These are phyloP conservation scores for Probosciger aterrimus DNA, from an alignment of 2,113 vertebrate genomes.

Conservation along the genomic window DNA sequence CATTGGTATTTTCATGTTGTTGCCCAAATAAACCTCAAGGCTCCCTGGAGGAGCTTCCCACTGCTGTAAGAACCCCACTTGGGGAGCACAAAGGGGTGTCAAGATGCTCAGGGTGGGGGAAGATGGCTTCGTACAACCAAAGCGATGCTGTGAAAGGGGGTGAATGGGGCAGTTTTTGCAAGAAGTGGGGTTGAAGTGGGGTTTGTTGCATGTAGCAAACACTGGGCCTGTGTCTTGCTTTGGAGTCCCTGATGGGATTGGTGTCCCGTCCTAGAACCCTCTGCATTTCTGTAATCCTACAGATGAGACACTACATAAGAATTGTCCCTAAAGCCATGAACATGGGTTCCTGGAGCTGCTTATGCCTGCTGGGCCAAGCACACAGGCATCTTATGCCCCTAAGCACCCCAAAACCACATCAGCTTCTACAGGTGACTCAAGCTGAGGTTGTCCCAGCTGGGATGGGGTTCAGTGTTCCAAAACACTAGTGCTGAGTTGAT, in stretches of 20 bases:
- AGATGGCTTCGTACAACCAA: neutral
- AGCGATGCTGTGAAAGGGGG: neutral
- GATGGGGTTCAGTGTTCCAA: neutral
- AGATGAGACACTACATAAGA: neutral
- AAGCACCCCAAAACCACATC: neutral
- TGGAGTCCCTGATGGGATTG: neutral
- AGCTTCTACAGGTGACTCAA: rapidly evolving
- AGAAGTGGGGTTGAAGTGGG: neutral
- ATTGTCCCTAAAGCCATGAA: neutral
- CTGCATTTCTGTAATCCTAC: neutral
- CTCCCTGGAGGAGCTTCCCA: neutral
- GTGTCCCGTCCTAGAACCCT: neutral
- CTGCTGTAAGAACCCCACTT: rapidly evolving
- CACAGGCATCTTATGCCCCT: neutral
- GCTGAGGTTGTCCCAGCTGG: neutral
- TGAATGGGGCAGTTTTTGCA: neutral
- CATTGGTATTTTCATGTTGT: neutral
- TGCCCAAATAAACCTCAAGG: neutral
- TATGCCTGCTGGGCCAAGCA: neutral
- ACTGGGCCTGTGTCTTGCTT: neutral
- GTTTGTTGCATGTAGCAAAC: neutral
- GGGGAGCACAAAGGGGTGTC: neutral
- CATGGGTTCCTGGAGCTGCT: neutral
- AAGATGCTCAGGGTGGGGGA: rapidly evolving
- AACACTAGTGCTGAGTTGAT: rapidly evolving